Evolutionary conservation across 2,113 vertebrate genomes (phyloP).

Genomic region (Spea bombifrons): DNA sequence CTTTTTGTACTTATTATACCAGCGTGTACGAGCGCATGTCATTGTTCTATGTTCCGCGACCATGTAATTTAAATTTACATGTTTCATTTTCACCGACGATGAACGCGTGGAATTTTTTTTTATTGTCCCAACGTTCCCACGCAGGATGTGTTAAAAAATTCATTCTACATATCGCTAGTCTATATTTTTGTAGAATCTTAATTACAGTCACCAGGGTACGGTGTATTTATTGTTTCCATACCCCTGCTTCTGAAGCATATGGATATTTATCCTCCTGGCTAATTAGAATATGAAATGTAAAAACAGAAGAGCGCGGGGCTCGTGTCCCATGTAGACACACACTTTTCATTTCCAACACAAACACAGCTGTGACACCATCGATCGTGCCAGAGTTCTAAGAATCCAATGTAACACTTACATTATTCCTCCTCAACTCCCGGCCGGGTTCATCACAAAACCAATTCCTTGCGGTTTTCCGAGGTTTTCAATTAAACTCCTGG

Average conservation of each 20-base stretch:
- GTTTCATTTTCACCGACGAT: too few relatives aligned
- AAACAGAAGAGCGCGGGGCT: constrained; percentile 2
- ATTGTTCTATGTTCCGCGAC: too few relatives aligned
- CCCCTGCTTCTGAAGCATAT: constrained; percentile 27
- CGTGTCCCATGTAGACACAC: background rate
- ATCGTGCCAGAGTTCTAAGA: background rate
- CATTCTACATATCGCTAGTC: background rate
- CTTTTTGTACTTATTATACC: too few relatives aligned
- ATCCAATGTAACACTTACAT: background rate
- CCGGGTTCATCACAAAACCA: background rate
- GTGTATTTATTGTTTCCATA: constrained; percentile 1
- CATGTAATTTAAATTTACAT: too few relatives aligned
- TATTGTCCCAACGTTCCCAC: too few relatives aligned
- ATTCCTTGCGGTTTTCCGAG: background rate
- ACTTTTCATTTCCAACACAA: background rate
- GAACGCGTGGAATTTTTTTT: too few relatives aligned
- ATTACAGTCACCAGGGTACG: constrained; percentile 22
- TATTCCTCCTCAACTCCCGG: background rate
- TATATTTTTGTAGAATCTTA: constrained; percentile 17
- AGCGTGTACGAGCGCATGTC: too few relatives aligned
- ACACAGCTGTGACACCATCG: constrained; percentile 24
- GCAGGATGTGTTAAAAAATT: too few relatives aligned
- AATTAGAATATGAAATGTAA: constrained; percentile 36
- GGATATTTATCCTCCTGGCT: constrained; percentile 29
- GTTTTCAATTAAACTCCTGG: too few relatives aligned